Conservation (phyloP, 2,797 vertebrate genomes). For the Chiropotes sagulatus region DNA sequence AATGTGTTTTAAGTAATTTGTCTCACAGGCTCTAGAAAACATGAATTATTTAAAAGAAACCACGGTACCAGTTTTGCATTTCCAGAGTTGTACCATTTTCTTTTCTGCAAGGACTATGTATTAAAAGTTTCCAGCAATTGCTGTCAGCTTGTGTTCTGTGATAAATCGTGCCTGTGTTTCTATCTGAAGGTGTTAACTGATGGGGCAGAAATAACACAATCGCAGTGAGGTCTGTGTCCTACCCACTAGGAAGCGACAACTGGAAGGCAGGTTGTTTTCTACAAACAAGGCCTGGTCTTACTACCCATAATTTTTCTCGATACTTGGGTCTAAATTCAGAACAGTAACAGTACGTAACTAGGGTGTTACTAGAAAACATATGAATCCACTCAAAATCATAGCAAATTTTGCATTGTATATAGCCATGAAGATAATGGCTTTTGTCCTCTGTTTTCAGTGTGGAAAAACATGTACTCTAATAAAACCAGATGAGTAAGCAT, state of each 20-base stretch:
- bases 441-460: neutral
- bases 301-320: neutral
- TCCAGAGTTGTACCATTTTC: constrained; percentile 79
- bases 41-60: constrained; percentile 76
- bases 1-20: neutral
- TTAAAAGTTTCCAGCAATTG: constrained; percentile 75
- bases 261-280: constrained; percentile 53
- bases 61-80: constrained; percentile 81
- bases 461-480: neutral
- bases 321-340: neutral
- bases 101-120: constrained; percentile 68
- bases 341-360: constrained; percentile 5
- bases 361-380: neutral
- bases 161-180: constrained; percentile 85
- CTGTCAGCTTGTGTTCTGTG: constrained; percentile 75
- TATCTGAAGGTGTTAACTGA: constrained; percentile 75
- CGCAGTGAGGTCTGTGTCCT: constrained; percentile 81
- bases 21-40: neutral
- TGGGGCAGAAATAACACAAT: constrained; percentile 80
- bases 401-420: neutral
- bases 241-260: constrained; percentile 45
- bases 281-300: neutral
- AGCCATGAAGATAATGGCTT: neutral
- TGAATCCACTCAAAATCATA: neutral
- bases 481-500: neutral